Conservation (phyloP, 2,113 vertebrate genomes). For the Perognathus longimembris region DNA sequence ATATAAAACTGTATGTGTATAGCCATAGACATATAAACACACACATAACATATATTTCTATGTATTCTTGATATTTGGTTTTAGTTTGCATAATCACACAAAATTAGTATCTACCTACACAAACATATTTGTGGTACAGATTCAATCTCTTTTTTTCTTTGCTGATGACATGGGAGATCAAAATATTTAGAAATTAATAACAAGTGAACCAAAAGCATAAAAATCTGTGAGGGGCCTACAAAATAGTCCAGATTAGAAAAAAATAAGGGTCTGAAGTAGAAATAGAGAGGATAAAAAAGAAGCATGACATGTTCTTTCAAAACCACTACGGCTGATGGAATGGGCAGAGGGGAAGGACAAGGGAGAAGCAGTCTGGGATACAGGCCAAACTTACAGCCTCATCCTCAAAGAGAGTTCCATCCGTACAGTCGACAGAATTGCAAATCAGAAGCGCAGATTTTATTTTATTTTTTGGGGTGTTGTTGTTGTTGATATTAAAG, state of each 20-base stretch:
- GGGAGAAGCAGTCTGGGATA: neutral
- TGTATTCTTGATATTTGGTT: neutral
- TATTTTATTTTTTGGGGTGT: no score
- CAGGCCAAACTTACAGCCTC: no score
- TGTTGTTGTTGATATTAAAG: neutral
- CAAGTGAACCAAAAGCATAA: neutral
- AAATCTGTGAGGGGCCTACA: neutral
- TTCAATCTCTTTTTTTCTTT: neutral
- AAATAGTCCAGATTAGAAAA: neutral
- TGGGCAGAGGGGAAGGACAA: neutral
- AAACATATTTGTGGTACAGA: neutral
- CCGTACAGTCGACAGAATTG: no score
- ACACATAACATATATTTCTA: neutral
- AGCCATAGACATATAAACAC: neutral
- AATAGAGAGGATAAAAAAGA: neutral
- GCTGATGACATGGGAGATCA: neutral
- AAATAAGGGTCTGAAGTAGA: neutral
- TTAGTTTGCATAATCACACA: neutral
- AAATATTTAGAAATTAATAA: slow-evolving; percentile 17
- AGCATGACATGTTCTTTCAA: neutral
- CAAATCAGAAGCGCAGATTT: neutral
- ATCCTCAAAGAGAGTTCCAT: neutral
- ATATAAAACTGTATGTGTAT: neutral
- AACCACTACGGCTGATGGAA: neutral
- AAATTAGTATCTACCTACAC: neutral